These are phyloP conservation scores for Linnaemya tessellans DNA, from an alignment of 2,888 invertebrate species.

Conservation along the genomic window DNA sequence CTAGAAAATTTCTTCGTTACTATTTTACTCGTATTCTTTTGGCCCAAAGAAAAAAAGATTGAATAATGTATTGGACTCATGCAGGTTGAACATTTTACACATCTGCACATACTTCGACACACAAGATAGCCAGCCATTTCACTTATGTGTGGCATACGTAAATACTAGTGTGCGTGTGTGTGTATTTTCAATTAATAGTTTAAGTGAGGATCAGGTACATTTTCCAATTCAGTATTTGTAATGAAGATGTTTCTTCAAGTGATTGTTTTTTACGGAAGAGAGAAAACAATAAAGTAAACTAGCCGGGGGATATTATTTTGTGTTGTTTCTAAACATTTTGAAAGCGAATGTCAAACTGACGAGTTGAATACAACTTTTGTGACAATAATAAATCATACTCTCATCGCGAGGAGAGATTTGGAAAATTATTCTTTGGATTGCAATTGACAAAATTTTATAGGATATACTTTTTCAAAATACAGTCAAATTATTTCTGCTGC, in stretches of 20 bases:
- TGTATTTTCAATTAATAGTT: not conserved
- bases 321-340: too few relatives aligned
- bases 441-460: too few relatives aligned
- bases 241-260: not conserved
- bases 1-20: constrained; percentile 58
- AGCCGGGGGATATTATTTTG: not conserved
- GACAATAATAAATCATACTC: too few relatives aligned
- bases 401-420: too few relatives aligned
- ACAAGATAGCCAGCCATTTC: not conserved
- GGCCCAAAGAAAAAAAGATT: not conserved
- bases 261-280: not conserved
- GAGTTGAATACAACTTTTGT: too few relatives aligned
- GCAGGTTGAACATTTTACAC: not conserved
- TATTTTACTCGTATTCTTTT: not conserved
- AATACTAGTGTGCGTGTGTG: too few relatives aligned
- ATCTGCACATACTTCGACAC: not conserved
- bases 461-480: too few relatives aligned
- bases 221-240: not conserved
- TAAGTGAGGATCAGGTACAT: not conserved
- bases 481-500: too few relatives aligned
- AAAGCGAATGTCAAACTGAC: too few relatives aligned
- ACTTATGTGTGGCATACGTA: not conserved
- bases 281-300: too few relatives aligned
- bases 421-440: too few relatives aligned
- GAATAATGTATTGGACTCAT: not conserved